Percentiles rank a stretch among this genome's conserved stretches.
Evolutionary conservation across 1,140 invertebrate genomes (phyloP).

Genomic region (Samia ricini): DNA sequence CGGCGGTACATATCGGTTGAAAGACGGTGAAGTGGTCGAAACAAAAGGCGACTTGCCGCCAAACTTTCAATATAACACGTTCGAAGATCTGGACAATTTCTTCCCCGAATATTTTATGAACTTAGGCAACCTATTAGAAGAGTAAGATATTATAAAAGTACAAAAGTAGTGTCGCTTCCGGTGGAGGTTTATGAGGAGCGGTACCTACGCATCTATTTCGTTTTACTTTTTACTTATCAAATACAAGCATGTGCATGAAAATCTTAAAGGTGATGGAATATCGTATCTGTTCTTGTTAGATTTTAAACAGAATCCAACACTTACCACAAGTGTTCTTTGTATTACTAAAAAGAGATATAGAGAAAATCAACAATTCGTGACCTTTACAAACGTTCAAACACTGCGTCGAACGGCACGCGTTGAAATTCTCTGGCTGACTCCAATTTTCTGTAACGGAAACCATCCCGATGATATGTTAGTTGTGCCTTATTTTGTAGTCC

Average conservation of each 20-base stretch:
- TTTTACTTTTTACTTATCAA: not conserved
- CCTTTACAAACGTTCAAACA: too few species aligned
- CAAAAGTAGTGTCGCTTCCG: slow-evolving; percentile 14
- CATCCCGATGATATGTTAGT: too few species aligned
- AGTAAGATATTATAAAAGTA: slow-evolving; percentile 44
- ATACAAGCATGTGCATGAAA: not conserved
- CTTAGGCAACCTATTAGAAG: slow-evolving; percentile 49
- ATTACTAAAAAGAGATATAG: too few species aligned
- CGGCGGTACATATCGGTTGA: slow-evolving; percentile 56
- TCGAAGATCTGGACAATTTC: slow-evolving; percentile 22
- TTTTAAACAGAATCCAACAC: not conserved
- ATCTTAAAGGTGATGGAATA: not conserved
- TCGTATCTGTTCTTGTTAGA: too few species aligned
- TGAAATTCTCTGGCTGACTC: too few species aligned
- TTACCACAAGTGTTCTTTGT: too few species aligned
- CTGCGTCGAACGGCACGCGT: too few species aligned
- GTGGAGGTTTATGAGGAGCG: slow-evolving; percentile 12
- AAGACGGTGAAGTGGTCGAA: slow-evolving; percentile 30
- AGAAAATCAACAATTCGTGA: too few species aligned
- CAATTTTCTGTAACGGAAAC: too few species aligned
- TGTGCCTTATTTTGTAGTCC: too few species aligned
- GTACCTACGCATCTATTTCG: not conserved
- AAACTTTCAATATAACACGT: slow-evolving; percentile 13
- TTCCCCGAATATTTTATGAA: slow-evolving; percentile 58
- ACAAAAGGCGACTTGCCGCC: slow-evolving; percentile 24